Percentiles rank a stretch among this genome's conserved stretches.
Evolutionary conservation across 2,888 invertebrate species (phyloP).

Genomic region (Drosophila meridiana): DNA sequence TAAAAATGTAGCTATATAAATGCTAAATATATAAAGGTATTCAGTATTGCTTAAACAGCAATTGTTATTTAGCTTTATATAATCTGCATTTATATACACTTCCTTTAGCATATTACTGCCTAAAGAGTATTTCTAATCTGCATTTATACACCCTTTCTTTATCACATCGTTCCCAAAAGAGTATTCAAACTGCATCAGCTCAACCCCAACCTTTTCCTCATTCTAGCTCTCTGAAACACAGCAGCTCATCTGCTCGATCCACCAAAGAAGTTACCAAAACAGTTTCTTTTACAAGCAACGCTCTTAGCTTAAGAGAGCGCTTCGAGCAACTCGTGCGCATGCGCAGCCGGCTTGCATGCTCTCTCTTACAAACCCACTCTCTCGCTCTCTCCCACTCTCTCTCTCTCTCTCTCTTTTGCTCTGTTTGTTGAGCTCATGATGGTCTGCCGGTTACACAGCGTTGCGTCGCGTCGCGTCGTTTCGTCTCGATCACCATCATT

Average conservation of each 20-base stretch:
- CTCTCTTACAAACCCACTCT: slow-evolving; percentile 31
- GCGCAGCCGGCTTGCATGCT: slow-evolving; percentile 53
- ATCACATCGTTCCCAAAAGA: background rate
- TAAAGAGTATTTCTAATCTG: too few relatives aligned
- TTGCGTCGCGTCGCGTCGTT: slow-evolving; percentile 9
- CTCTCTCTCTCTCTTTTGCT: background rate
- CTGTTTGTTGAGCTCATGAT: slow-evolving; percentile 25
- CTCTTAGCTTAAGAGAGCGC: slow-evolving; percentile 56
- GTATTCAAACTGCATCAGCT: background rate
- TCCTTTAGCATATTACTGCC: too few relatives aligned
- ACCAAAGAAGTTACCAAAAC: slow-evolving; percentile 3
- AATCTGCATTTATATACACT: background rate
- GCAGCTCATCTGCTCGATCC: slow-evolving; percentile 2
- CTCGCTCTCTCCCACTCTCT: slow-evolving; percentile 3
- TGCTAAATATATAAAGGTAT: background rate
- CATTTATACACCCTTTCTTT: background rate
- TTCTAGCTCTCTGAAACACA: slow-evolving; percentile 7
- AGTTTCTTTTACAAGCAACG: background rate
- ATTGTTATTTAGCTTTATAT: background rate
- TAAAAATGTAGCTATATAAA: background rate
- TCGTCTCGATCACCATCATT: slow-evolving; percentile 21
- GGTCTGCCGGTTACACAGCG: slow-evolving; percentile 51
- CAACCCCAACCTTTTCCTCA: background rate
- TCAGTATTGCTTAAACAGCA: background rate
- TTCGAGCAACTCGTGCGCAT: slow-evolving; percentile 29